Conservation (phyloP, 2,113 vertebrate species). For the Neolamprologus fasciatus region DNA sequence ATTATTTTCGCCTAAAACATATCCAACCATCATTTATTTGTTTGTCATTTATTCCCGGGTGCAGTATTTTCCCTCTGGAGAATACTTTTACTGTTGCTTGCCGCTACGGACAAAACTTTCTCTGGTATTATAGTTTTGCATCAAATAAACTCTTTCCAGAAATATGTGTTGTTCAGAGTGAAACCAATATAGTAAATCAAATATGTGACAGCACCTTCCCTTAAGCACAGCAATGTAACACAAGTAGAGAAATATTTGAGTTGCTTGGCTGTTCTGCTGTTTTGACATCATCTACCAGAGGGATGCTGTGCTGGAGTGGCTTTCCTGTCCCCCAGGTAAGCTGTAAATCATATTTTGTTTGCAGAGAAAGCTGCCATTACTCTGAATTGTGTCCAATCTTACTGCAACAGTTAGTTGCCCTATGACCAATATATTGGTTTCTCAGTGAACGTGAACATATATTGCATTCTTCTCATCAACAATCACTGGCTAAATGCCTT, state of each 20-base stretch:
- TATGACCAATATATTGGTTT: constrained; percentile 15
- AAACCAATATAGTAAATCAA: constrained; percentile 19
- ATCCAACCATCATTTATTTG: not conserved
- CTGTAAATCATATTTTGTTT: constrained; percentile 51
- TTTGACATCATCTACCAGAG: constrained; percentile 11
- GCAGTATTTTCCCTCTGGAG: not conserved
- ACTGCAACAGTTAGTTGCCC: not conserved
- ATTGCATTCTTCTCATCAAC: not conserved
- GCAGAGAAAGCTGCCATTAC: constrained; percentile 21
- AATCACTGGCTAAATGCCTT: not conserved
- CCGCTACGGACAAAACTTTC: not conserved
- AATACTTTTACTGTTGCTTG: not conserved
- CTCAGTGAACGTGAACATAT: not conserved
- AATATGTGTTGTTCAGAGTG: not conserved
- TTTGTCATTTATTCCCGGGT: not conserved
- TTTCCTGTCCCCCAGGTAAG: constrained; percentile 47
- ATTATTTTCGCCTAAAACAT: not conserved
- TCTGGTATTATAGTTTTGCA: not conserved
- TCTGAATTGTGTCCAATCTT: constrained; percentile 25
- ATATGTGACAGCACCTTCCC: not conserved
- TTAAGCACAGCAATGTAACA: constrained; percentile 18
- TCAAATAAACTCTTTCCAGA: not conserved
- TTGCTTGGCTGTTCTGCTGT: not conserved
- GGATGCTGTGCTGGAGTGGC: not conserved
- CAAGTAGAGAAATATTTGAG: constrained; percentile 16